Evolutionary conservation across 2,888 invertebrate genomes (phyloP).

Genomic region (Tiliacea citrago): DNA sequence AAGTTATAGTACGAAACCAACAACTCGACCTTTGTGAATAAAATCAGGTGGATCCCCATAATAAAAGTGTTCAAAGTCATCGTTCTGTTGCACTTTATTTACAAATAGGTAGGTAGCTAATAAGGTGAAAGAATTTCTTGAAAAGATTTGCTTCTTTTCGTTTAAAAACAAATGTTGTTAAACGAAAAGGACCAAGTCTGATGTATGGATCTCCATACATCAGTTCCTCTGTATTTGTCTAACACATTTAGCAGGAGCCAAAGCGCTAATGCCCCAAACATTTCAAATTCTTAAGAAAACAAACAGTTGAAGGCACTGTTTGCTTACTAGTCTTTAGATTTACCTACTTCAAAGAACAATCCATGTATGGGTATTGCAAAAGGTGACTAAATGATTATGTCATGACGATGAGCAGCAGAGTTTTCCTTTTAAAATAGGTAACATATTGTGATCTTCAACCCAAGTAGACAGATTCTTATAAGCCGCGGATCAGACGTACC

Average conservation of each 20-base stretch:
- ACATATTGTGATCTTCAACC: background rate
- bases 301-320: constrained; percentile 34
- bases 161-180: background rate
- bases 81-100: background rate
- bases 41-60: background rate
- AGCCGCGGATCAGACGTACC: too few species aligned
- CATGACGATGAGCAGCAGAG: background rate
- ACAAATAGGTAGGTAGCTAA: background rate
- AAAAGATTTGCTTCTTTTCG: background rate
- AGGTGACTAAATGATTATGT: constrained; percentile 13
- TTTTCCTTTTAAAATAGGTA: background rate
- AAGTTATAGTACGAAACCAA: background rate
- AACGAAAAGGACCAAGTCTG: too few species aligned
- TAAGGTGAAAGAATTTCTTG: background rate
- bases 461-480: background rate
- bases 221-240: background rate
- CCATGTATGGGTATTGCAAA: background rate
- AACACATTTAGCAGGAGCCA: constrained; percentile 18
- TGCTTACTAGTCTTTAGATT: constrained; percentile 31
- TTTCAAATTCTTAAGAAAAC: constrained; percentile 37
- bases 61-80: background rate
- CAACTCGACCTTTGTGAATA: background rate
- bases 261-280: constrained; percentile 36
- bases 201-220: too few species aligned
- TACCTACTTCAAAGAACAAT: constrained; percentile 39